Base-by-base conservation (phyloP, 2,797 vertebrate species). In the Corythornis leucogaster region DNA sequence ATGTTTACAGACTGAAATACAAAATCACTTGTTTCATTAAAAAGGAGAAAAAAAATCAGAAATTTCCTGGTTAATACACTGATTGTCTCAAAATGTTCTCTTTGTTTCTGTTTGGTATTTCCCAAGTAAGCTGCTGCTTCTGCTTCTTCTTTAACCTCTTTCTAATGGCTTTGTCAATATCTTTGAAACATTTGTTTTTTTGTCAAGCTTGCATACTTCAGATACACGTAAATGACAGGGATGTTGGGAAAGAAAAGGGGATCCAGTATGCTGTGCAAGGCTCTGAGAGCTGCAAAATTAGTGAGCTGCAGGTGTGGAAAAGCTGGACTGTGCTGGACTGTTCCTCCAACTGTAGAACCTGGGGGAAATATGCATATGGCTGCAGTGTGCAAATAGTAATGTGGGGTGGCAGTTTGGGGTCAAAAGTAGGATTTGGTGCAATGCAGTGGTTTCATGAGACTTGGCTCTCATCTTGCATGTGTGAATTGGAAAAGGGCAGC, bases 71-170 rank as follows among this genome's bases (percentile, higher is more conserved):
- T 70, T 92, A 92, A 90, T 94, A 45, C 92, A 42, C 54, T 26
- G n/a, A 42, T 80, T 80, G 46, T 25, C 31, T 28, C 45, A 50
- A 82, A 95, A 74, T 57, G 12, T 54, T 85, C 53, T 88, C 8
- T 87, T 89, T 93, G 33, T 87, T 95, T 84, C 40, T 25, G n/a
- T 73, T 67, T 89, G 54, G n/a, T 80, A 85, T 91, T 92, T 93
- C 50, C 26, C 58, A 45, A 33, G 33, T 82, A 91, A 78, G 15
- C 30, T 73, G 35, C 33, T 76, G 45, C 35, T 68, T 5, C 31
- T 67, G 4, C 20, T 59, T 10, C 63, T 79, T 80, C 74, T 90
- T 77, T 74, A 78, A 48, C 48, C 25, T 64, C 42, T 87, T 88
- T 67, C n/a, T 53, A 45, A 22, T n/a, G 51, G 10, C 21, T 90